Evolutionary conservation across 2,113 vertebrate genomes (phyloP), one percentile per base, ranked within the genome.

Genomic region (Dipodomys merriami): DNA sequence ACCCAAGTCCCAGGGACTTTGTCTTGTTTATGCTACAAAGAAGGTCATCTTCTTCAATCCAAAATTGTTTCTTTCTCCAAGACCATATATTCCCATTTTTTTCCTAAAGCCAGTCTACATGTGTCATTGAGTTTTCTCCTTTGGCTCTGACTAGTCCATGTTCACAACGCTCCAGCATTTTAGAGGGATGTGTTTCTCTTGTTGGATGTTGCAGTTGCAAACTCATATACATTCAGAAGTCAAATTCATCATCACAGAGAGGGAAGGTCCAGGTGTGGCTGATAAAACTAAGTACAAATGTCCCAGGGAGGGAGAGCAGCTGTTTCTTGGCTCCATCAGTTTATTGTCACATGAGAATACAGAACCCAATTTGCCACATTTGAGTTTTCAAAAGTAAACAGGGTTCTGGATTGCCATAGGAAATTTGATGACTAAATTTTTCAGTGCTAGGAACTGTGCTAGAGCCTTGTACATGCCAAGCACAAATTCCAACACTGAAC

Each of bases 341-440:
- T 27, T 10, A 1, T 0, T 88, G 86, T 72, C 30, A 82, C 3
- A 13, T 25, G 23, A 4, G 53, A 78, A 83, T 46, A 60, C 35
- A 69, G n/a, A 82, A 19, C 23, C 60, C 57, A 85, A 44, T 3
- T 22, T 33, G 27, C n/a, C 68, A 76, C 29, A n/a, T 57, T 5
- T 62, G 53, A 94, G 19, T 95, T 94, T 94, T 69, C 44, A 77
- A n/a, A 86, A 93, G 60, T 73, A 91, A n/a, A 78, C 6, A 67
- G 60, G 29, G 93, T 86, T 49, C 20, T 89, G 64, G 46, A 83
- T 86, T 90, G 76, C 72, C 29, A 35, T 46, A 27, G 11, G 53
- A 67, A 93, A 67, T 64, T 9, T 65, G 46, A 1, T 86, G 74
- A 69, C 10, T 60, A 71, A 69, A 20, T 7, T 64, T 64, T 64